Evolutionary conservation across 30 jellyfish, hydroid and myxozoan genomes (phyloP), one percentile per base, ranked within the genome.

Genomic region (Cassiopea andromeda): DNA sequence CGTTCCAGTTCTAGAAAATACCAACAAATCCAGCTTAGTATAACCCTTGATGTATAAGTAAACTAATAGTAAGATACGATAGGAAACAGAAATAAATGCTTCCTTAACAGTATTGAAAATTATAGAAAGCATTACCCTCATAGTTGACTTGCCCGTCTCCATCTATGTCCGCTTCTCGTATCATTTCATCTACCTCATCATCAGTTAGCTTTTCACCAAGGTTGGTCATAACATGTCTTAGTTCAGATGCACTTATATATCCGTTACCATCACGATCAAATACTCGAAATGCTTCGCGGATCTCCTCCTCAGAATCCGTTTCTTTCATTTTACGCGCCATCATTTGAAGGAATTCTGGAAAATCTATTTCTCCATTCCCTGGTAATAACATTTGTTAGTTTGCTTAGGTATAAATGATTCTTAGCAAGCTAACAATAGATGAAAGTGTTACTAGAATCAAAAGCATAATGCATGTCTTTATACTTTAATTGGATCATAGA

Each of bases 211-310:
- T 90, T 85, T 94, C 98, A 1, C 98, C 98, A 16, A 94, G 90
- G 61, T 94, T 94, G 7, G 96, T 87, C 98, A 94, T 94, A 27
- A 94, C 97, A 82, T 94, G 96, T 57, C 97, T 83, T 82, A 94
- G 84, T 60, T 94, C 98, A 45, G 90, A 89, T 0, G 98, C 97
- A 85, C 97, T 94, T 77, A 94, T 94, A 92, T 78, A 90, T 16
- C 98, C 98, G 77, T 94, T 91, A 78, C 98, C 98, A 78, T 94
- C 97, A 48, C 94, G 94, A 72, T 94, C 98, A 60, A 94, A 94
- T 48, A 94, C 98, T 59, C 97, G 96, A 68, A 94, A 94, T 48
- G 98, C 98, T 86, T 94, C 98, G n/a, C 97, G 97, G 60, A 94
- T 90, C 87, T 94, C 98, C 78, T 90, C 98, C 75, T 90, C 96